A percentile compares a stretch with the other conserved stretches of the same genome.
Evolutionary conservation across 2,113 vertebrate species (phyloP).

Genomic region (Zapus hudsonius): DNA sequence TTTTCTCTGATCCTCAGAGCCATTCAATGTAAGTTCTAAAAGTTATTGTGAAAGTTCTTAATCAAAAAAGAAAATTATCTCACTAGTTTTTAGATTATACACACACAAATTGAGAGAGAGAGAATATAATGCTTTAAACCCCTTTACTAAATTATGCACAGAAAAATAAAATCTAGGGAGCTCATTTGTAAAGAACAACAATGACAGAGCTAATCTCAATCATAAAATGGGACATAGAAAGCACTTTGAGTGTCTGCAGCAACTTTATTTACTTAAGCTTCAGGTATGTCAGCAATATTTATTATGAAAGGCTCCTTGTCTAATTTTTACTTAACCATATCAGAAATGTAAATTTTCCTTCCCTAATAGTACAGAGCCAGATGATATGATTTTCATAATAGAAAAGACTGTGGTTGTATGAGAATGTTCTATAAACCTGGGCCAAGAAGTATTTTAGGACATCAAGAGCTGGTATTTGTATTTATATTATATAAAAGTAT

Average conservation of each 20-base stretch:
- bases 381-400: conserved; percentile 40
- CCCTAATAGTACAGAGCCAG: conserved; percentile 61
- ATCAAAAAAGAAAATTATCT: neutral
- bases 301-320: conserved; percentile 10
- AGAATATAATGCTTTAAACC: conserved; percentile 62
- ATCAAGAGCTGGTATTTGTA: conserved; percentile 52
- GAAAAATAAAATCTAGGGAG: conserved; percentile 60
- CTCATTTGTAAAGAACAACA: conserved; percentile 56
- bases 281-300: conserved; percentile 52
- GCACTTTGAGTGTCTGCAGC: neutral
- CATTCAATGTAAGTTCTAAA: conserved; percentile 36
- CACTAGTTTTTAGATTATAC: conserved; percentile 40
- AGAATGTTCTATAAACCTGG: conserved; percentile 46
- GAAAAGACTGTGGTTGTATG: conserved; percentile 8
- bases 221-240: conserved; percentile 3
- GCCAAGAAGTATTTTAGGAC: conserved; percentile 63
- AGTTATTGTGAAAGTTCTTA: neutral
- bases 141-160: conserved; percentile 63
- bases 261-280: conserved; percentile 60
- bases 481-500: too few species aligned
- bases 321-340: conserved; percentile 69
- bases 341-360: conserved; percentile 62
- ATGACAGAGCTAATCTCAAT: conserved; percentile 18
- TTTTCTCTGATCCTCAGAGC: conserved; percentile 60
- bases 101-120: neutral